Conservation (phyloP, 2,113 vertebrate species). For the Potamarius usumacintae region DNA sequence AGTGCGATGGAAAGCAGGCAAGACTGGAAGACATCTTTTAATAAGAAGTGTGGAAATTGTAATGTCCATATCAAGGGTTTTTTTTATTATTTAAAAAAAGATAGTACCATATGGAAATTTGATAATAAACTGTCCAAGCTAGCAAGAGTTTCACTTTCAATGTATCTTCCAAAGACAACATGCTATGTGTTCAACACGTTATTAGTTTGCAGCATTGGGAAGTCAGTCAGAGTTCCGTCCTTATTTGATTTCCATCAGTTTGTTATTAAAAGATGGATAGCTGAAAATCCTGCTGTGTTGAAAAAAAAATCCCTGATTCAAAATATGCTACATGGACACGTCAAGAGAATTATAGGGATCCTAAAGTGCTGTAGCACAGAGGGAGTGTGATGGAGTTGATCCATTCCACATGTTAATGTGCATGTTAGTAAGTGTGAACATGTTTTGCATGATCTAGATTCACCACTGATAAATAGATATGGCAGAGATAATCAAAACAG, state of each 20-base stretch:
- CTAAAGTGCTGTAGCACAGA: constrained; percentile 59
- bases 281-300: constrained; percentile 9
- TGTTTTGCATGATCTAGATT: constrained; percentile 39
- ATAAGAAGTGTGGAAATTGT: not conserved
- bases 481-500: constrained; percentile 61
- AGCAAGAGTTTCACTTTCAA: not conserved
- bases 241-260: constrained; percentile 15
- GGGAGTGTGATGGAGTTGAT: constrained; percentile 54
- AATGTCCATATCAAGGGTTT: not conserved
- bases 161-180: constrained; percentile 21
- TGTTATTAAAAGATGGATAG: not conserved
- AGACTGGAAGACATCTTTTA: not conserved
- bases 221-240: not conserved
- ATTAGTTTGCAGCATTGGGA: not conserved
- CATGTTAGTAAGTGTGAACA: constrained; percentile 40
- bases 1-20: constrained; percentile 32
- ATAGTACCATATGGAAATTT: not conserved
- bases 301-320: not conserved
- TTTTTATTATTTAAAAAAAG: not conserved
- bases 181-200: constrained; percentile 2
- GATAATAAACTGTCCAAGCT: not conserved
- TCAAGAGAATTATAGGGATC: not conserved
- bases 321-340: constrained; percentile 13
- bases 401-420: constrained; percentile 50
- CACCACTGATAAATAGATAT: constrained; percentile 61